Conservation (phyloP, 2,113 vertebrate genomes). For the Euleptes europaea region DNA sequence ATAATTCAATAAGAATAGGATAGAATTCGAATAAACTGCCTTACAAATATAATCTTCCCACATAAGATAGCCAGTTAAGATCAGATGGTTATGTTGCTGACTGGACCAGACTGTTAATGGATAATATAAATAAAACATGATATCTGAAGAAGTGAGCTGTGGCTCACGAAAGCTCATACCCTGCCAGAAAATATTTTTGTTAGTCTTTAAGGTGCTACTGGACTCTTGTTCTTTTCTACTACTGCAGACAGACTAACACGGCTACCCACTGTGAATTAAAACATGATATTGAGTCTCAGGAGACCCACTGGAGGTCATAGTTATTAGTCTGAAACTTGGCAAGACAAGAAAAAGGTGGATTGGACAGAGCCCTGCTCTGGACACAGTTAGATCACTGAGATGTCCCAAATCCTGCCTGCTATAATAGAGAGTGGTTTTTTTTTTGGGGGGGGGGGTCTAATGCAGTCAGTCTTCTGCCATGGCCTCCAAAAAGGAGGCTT, state of each 20-base stretch:
- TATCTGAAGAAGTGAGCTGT: no score
- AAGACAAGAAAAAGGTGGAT: neutral
- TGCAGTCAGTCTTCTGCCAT: neutral
- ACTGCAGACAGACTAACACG: no score
- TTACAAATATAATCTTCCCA: neutral
- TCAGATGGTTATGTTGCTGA: neutral
- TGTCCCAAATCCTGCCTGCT: neutral
- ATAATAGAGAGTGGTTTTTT: no score
- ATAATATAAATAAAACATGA: neutral
- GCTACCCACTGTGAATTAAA: no score
- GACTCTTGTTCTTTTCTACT: no score
- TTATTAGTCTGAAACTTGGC: neutral
- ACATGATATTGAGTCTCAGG: neutral
- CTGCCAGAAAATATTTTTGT: no score
- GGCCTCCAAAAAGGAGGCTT: neutral
- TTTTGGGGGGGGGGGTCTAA: no score
- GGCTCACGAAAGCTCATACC: no score
- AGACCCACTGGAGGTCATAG: neutral
- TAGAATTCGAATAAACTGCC: neutral
- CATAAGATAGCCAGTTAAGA: neutral
- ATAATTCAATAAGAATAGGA: neutral
- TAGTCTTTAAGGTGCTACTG: no score
- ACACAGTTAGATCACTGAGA: neutral
- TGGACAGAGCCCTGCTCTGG: neutral
- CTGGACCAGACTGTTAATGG: neutral